Conservation (phyloP, 2,888 invertebrate species). For the Drosophila engyochracea region DNA sequence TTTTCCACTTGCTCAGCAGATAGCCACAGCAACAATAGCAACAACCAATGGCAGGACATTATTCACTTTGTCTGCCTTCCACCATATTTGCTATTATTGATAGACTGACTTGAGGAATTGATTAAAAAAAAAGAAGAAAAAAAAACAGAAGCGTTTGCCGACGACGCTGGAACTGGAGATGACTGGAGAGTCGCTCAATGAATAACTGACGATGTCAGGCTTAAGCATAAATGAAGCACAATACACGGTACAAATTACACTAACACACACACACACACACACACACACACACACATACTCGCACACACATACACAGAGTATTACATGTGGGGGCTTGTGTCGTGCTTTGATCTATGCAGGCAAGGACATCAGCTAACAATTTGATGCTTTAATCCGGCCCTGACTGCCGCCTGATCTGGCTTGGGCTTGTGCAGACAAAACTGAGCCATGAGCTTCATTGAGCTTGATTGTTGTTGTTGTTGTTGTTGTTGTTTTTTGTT, state of each 20-base stretch:
- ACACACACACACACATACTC: background rate
- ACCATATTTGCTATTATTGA: constrained; percentile 53
- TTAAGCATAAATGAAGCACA: constrained; percentile 56
- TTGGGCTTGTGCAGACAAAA: constrained; percentile 2
- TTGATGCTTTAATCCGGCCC: constrained; percentile 74
- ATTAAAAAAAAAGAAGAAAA: constrained; percentile 61
- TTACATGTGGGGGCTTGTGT: constrained; percentile 14
- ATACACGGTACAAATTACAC: constrained; percentile 15
- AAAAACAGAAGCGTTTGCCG: constrained; percentile 48
- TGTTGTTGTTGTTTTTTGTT: background rate
- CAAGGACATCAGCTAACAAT: constrained; percentile 61
- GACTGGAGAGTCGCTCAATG: background rate
- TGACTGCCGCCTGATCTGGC: constrained; percentile 39
- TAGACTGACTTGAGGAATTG: constrained; percentile 67
- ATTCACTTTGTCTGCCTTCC: constrained; percentile 50
- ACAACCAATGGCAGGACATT: constrained; percentile 37
- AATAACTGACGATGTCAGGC: constrained; percentile 45
- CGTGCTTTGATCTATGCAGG: constrained; percentile 46
- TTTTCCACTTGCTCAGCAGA: constrained; percentile 71
- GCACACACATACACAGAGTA: background rate
- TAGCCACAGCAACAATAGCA: constrained; percentile 34
- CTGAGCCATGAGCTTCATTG: constrained; percentile 59
- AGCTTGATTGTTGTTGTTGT: constrained; percentile 26
- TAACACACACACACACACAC: constrained; percentile 5
- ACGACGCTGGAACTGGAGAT: constrained; percentile 21